Evolutionary conservation across 2,797 vertebrate genomes (phyloP), one percentile per base, ranked within the genome.

Genomic region (Oreonectes daqikongensis): DNA sequence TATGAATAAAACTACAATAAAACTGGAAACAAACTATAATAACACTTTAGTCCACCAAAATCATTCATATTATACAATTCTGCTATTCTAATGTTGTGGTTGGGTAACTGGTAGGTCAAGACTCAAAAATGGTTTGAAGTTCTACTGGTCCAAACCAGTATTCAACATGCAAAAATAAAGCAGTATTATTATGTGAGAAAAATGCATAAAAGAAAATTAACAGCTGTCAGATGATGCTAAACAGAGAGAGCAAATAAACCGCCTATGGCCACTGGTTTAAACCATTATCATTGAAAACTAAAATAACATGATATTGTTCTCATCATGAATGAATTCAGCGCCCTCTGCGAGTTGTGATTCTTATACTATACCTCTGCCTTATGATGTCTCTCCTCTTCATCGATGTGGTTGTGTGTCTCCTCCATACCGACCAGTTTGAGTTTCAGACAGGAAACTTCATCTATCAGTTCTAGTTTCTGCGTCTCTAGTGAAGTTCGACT

Each of bases 401-500:
- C 90, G 10, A 86, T 92, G 17, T 75, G 84, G 1, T 70, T 75
- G 66, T 83, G 92, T 1, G 94, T 93, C 80, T 97, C 96, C 68
- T 98, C 97, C 94, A 98, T 94, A 77, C 94, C 88, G 84, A 95
- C 96, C 85, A 99, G 89, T 83, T 96, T 96, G 85, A 99, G 95
- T 83, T 98, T 98, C 83, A 99, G 90, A 82, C 92, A 94, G 30
- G 96, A 98, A 82, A 99, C 94, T 86, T 99, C 95, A 69, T 96
- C 95, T 91, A 97, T 95, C 78, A 99, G 91, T 87, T 99, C 95
- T 32, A 99, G 87, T 87, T 99, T 99, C 91, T 98, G 95, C 8
- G 95, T 97, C 90, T 99, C 97, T 2, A 99, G 91, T 1, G 93
- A 94, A 1, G 95, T 97, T 72, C 95, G 94, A 87, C 95, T 96